These are phyloP conservation scores for Onthophagus taurus DNA, from an alignment of 1,140 invertebrate genomes.

Conservation along the genomic window DNA sequence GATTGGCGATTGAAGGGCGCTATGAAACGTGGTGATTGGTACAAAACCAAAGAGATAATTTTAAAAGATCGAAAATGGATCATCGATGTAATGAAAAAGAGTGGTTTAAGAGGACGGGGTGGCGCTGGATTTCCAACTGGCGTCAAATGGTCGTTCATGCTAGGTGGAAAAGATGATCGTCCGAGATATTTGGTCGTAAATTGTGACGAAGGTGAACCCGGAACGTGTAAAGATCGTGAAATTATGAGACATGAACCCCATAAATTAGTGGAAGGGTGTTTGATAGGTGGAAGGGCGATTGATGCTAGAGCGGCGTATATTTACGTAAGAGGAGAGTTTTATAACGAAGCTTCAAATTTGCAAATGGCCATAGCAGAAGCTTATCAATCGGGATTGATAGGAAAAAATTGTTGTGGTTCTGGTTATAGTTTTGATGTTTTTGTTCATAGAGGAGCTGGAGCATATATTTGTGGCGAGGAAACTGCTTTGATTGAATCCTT, in stretches of 20 bases:
- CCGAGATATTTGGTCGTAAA: constrained; percentile 70
- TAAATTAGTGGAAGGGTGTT: constrained; percentile 65
- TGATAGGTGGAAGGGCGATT: constrained; percentile 62
- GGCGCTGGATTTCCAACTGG: constrained; percentile 72
- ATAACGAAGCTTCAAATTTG: constrained; percentile 66
- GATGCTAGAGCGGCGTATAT: constrained; percentile 63
- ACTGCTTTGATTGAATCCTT: constrained; percentile 71
- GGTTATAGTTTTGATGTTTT: constrained; percentile 71
- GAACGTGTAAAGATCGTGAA: constrained; percentile 71
- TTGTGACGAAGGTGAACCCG: constrained; percentile 72
- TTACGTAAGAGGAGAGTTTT: constrained; percentile 75
- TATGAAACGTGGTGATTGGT: constrained; percentile 90
- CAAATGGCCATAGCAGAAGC: constrained; percentile 62
- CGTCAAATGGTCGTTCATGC: constrained; percentile 76
- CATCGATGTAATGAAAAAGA: constrained; percentile 58
- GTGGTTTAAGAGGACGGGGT: constrained; percentile 63
- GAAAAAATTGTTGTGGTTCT: constrained; percentile 64
- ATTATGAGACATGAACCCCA: constrained; percentile 72
- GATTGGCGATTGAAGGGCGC: constrained; percentile 95
- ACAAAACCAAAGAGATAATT: constrained; percentile 97
- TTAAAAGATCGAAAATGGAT: constrained; percentile 96
- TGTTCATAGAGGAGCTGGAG: constrained; percentile 68
- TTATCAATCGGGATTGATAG: constrained; percentile 59
- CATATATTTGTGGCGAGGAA: constrained; percentile 77
- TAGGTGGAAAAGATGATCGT: constrained; percentile 52